These are phyloP conservation scores for Sebastes nivosus DNA, from an alignment of 2,797 vertebrate genomes.

Conservation along the genomic window DNA sequence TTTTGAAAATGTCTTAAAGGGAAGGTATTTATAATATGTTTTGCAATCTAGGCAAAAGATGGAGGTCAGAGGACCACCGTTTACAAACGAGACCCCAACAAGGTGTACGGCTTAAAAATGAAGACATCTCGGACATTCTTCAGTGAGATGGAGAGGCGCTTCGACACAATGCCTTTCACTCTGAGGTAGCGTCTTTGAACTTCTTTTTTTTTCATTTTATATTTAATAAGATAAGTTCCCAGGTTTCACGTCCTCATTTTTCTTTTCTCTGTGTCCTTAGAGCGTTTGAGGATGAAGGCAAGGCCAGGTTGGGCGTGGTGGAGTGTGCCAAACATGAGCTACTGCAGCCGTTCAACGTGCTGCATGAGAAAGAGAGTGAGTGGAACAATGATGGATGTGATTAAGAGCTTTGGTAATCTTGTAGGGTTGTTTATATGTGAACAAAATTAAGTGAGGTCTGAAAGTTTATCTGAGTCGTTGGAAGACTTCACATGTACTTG, in stretches of 20 bases:
- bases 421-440: not conserved
- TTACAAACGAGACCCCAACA: slow-evolving; percentile 97
- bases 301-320: slow-evolving; percentile 94
- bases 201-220: not conserved
- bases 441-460: not conserved
- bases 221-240: not conserved
- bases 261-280: slow-evolving; percentile 65
- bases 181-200: slow-evolving; percentile 83
- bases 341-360: slow-evolving; percentile 95
- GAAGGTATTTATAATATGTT: not conserved
- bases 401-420: not conserved
- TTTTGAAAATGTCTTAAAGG: not conserved
- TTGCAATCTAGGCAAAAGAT: slow-evolving; percentile 87
- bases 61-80: slow-evolving; percentile 96
- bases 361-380: slow-evolving; percentile 97
- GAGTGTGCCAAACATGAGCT: slow-evolving; percentile 98
- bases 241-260: not conserved
- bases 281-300: slow-evolving; percentile 96
- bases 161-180: slow-evolving; percentile 97
- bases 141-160: slow-evolving; percentile 96
- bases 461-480: not conserved
- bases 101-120: slow-evolving; percentile 98
- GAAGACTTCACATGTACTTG: not conserved
- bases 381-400: not conserved
- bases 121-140: slow-evolving; percentile 97